Evolutionary conservation across 2,113 vertebrate species (phyloP), one percentile per base, ranked within the genome.

Genomic region (Thomomys bottae): DNA sequence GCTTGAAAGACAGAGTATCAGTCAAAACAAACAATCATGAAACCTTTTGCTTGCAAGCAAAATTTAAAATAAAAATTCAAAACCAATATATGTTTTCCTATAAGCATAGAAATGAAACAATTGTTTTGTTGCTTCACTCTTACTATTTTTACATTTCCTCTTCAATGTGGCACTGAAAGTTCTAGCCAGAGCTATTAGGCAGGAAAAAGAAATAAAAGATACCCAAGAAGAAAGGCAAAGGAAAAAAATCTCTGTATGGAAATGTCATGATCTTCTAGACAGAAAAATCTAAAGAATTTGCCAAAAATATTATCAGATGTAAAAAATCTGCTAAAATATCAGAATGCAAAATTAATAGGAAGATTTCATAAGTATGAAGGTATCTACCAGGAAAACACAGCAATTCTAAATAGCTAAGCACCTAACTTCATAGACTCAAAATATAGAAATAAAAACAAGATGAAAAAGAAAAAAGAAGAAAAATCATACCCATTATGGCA

Each of bases 361-460:
- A 67, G 14, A 54, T 54, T 54, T 54, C 49, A 54, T 54, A 17
- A 54, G 49, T 54, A 54, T 54, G 67, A 87, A 87, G 84, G 21
- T 68, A n/a, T 59, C n/a, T 67, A 26, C 14, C 42, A 63, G 30
- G 30, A 84, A 93, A 30, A 45, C 71, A 49, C 0, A 57, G 34
- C 3, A 36, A 30, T 38, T 64, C 81, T 88, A 77, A 84, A 77
- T 81, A n/a, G 76, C 30, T 81, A 71, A 87, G 32, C 30, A 77
- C 18, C 30, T 90, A 71, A 75, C 5, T 86, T 73, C 54, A 82
- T 24, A 77, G 45, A 36, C 59, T 89, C 42, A 76, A 77, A 77
- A 66, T 49, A 88, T 32, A 85, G 54, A 84, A 76, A 75, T 34
- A 34, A 91, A 88, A 88, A 81, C 49, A n/a, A 5, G 73, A 70